phyloP scores from a whole-genome alignment of 2,797 vertebrate species.

The Geotrypetes seraphini region DNA sequence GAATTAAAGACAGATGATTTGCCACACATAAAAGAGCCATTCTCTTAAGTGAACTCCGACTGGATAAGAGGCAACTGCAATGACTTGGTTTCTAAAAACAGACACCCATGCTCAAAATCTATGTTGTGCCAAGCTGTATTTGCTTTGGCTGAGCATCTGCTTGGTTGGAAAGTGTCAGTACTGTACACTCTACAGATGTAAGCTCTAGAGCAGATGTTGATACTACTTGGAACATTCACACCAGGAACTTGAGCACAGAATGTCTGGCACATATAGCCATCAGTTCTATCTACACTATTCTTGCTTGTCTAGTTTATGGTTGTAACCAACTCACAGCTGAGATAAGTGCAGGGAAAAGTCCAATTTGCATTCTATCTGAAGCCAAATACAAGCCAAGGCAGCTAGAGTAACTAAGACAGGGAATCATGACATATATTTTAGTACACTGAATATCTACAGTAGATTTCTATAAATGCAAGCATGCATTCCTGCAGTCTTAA shows the following conservation, averaged over 20 bases:
- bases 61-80: slow-evolving; percentile 15
- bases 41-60: too few species aligned
- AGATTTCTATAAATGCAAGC: not conserved
- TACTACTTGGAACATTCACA: slow-evolving; percentile 57
- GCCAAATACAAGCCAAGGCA: slow-evolving; percentile 21
- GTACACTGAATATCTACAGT: not conserved
- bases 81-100: slow-evolving; percentile 46
- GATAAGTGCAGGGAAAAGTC: slow-evolving; percentile 28
- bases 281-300: slow-evolving; percentile 25
- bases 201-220: slow-evolving; percentile 23
- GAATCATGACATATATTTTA: not conserved
- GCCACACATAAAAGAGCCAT: too few species aligned
- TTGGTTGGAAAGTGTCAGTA: slow-evolving; percentile 43
- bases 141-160: slow-evolving; percentile 47
- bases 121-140: slow-evolving; percentile 54
- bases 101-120: slow-evolving; percentile 51
- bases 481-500: too few species aligned
- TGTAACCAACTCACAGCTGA: slow-evolving; percentile 44
- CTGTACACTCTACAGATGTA: too few species aligned
- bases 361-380: slow-evolving; percentile 28
- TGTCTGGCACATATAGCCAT: slow-evolving; percentile 38
- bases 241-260: slow-evolving; percentile 47
- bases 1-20: slow-evolving; percentile 15
- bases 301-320: slow-evolving; percentile 38
- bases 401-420: slow-evolving; percentile 10